Conservation (phyloP, 2,797 vertebrate genomes). For the Carcharodon carcharias region DNA sequence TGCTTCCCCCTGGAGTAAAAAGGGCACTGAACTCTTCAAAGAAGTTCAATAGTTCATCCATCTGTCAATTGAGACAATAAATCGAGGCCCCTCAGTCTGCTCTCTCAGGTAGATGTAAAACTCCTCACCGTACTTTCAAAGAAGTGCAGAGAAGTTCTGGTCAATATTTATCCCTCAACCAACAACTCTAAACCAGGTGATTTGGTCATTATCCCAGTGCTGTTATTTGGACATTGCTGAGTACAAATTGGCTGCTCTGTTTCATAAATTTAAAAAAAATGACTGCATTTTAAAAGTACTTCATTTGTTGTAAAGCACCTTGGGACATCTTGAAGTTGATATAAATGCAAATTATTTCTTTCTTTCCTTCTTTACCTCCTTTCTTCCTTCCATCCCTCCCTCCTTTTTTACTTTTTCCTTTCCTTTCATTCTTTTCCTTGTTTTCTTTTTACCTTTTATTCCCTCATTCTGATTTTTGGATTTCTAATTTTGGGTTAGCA, state of each 20-base stretch:
- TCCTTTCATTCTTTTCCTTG: not conserved
- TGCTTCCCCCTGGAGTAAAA: not conserved
- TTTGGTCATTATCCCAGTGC: not conserved
- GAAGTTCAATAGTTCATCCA: not conserved
- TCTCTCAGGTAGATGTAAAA: not conserved
- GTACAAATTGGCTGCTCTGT: not conserved
- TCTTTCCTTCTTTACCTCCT: not conserved
- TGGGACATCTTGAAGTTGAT: not conserved
- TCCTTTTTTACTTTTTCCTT: too few relatives aligned
- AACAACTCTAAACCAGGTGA: not conserved
- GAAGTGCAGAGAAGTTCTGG: not conserved
- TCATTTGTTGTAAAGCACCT: not conserved
- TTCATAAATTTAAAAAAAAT: not conserved
- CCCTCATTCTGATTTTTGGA: not conserved
- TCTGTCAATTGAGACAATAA: not conserved
- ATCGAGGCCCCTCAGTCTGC: not conserved
- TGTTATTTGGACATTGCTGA: not conserved
- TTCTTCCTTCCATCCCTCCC: not conserved
- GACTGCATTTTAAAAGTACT: not conserved
- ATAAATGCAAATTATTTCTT: not conserved
- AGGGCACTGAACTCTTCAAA: not conserved
- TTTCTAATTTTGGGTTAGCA: not conserved
- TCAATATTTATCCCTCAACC: not conserved
- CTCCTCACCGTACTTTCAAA: not conserved
- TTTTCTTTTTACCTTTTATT: not conserved